Conservation (phyloP, 2,888 invertebrate species). For the Leuctra nigra region DNA sequence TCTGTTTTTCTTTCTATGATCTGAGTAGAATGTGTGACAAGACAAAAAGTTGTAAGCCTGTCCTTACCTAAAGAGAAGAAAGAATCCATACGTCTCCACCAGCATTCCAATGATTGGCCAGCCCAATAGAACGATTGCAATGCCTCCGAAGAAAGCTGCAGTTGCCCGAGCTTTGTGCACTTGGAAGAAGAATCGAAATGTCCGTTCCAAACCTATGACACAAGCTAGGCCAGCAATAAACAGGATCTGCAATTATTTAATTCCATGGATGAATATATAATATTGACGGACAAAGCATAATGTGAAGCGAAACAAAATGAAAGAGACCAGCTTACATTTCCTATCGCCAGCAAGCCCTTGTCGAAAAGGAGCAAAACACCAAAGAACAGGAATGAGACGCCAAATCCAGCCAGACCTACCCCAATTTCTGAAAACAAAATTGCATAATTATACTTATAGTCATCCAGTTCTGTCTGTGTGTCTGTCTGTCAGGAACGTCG, state of each 20-base stretch:
- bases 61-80: conserved; percentile 73
- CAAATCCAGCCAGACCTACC: conserved; percentile 93
- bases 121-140: conserved; percentile 84
- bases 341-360: conserved; percentile 95
- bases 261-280: no score
- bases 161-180: conserved; percentile 90
- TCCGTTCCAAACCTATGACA: conserved; percentile 92
- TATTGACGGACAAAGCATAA: not conserved
- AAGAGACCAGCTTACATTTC: conserved; percentile 74
- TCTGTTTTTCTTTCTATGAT: no score
- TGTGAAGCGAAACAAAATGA: not conserved
- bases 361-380: conserved; percentile 92
- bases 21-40: no score
- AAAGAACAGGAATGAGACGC: conserved; percentile 88
- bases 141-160: conserved; percentile 86
- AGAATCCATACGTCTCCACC: conserved; percentile 93
- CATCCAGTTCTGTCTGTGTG: no score
- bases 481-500: no score
- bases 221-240: conserved; percentile 93
- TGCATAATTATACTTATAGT: not conserved
- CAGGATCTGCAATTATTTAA: conserved; percentile 84
- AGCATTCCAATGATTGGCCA: conserved; percentile 97
- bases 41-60: no score
- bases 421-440: conserved; percentile 77
- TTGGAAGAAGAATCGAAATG: conserved; percentile 97